Percentiles rank a stretch among this genome's conserved stretches.
These are phyloP conservation scores for Netelia melanura DNA, from an alignment of 2,888 invertebrate genomes.

Conservation along the genomic window DNA sequence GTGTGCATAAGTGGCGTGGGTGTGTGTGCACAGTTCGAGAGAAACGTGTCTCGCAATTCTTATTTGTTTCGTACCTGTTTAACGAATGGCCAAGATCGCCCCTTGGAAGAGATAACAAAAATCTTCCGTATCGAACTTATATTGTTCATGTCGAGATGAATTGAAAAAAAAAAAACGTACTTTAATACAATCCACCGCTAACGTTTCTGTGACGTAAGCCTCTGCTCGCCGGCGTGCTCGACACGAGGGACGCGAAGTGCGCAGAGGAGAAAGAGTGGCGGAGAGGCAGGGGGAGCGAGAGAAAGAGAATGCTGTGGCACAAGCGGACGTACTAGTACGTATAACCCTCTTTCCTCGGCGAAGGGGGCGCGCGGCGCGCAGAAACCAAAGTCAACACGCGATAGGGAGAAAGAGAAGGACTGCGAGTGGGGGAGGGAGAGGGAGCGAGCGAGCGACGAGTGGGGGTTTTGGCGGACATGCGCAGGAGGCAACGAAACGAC, in stretches of 20 bases:
- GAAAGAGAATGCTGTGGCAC: not conserved
- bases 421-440: constrained; percentile 21
- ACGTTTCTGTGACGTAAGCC: constrained; percentile 61
- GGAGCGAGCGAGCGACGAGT: constrained; percentile 4
- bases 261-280: constrained; percentile 11
- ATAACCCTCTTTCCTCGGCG: constrained; percentile 24
- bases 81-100: not conserved
- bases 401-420: not conserved
- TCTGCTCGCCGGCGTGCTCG: constrained; percentile 11
- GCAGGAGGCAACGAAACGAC: constrained; percentile 36
- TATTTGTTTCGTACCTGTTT: constrained; percentile 31
- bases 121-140: constrained; percentile 15
- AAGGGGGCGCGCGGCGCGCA: constrained; percentile 10
- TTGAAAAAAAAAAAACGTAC: not conserved
- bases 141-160: not conserved
- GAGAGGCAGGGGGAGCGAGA: not conserved
- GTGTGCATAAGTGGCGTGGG: constrained; percentile 46
- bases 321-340: constrained; percentile 39
- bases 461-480: constrained; percentile 44
- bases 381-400: constrained; percentile 53
- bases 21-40: not conserved
- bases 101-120: not conserved
- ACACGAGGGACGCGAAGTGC: constrained; percentile 29
- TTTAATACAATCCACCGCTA: constrained; percentile 35
- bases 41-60: not conserved